phyloP scores from a whole-genome alignment of 2,797 vertebrate genomes.

The Selene dorsalis region DNA sequence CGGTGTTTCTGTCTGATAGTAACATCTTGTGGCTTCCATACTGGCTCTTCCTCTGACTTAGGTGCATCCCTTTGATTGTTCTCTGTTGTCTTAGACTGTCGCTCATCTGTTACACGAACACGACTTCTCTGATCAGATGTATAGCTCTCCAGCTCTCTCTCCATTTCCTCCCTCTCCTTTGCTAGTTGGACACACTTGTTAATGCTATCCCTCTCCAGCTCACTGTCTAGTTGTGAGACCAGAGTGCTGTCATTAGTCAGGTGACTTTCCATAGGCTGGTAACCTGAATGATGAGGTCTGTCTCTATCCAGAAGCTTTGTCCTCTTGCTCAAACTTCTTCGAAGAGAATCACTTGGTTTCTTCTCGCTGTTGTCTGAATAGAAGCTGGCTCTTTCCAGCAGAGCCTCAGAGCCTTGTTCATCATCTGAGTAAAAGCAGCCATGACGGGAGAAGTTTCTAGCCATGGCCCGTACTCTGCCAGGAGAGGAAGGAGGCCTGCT shows the following conservation, averaged over 20 bases:
- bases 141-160: slow-evolving; percentile 79
- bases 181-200: slow-evolving; percentile 79
- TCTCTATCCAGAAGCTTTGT: slow-evolving; percentile 68
- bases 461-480: slow-evolving; percentile 82
- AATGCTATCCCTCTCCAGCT: slow-evolving; percentile 75
- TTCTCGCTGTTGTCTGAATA: slow-evolving; percentile 85
- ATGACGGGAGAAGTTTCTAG: slow-evolving; percentile 84
- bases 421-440: slow-evolving; percentile 87
- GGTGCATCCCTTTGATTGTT: slow-evolving; percentile 59
- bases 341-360: slow-evolving; percentile 73
- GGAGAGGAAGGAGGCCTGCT: slow-evolving; percentile 80
- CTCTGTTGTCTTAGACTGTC: slow-evolving; percentile 50
- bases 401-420: slow-evolving; percentile 81
- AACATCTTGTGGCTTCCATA: slow-evolving; percentile 85
- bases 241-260: slow-evolving; percentile 76
- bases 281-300: slow-evolving; percentile 50
- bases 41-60: slow-evolving; percentile 71
- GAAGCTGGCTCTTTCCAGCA: slow-evolving; percentile 83
- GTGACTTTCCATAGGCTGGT: slow-evolving; percentile 74
- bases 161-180: slow-evolving; percentile 83
- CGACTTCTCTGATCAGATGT: slow-evolving; percentile 60
- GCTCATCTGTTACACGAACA: slow-evolving; percentile 46
- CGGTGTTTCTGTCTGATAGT: slow-evolving; percentile 80
- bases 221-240: slow-evolving; percentile 77
- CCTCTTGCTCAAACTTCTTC: slow-evolving; percentile 73